phyloP scores from a whole-genome alignment of 2,888 invertebrate species.

The Nephrotoma guestfalica region DNA sequence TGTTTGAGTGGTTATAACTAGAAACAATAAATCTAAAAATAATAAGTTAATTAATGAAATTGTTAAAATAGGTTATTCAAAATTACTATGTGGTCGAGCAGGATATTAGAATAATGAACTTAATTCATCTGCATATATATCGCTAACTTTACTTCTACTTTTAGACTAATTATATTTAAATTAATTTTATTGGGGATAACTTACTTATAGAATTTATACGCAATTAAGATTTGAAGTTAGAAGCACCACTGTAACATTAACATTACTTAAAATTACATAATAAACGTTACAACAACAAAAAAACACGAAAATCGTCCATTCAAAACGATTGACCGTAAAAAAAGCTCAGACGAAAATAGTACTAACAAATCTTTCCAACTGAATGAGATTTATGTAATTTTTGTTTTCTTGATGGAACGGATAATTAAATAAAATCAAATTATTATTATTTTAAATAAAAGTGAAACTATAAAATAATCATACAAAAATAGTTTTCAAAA shows the following conservation, averaged over 20 bases:
- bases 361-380: neutral
- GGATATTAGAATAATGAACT: no score
- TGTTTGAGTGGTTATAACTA: no score
- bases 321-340: neutral
- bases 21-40: no score
- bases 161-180: no score
- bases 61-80: no score
- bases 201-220: no score
- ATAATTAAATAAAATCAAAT: neutral
- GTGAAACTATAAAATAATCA: neutral
- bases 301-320: neutral
- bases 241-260: neutral
- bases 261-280: neutral
- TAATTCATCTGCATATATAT: no score
- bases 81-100: no score
- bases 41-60: no score
- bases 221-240: no score
- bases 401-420: neutral
- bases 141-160: no score
- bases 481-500: neutral
- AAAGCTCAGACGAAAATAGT: neutral
- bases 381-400: neutral
- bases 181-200: no score
- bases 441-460: neutral
- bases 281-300: neutral